phyloP scores from a whole-genome alignment of 2,888 invertebrate species.

The Macaria notata region DNA sequence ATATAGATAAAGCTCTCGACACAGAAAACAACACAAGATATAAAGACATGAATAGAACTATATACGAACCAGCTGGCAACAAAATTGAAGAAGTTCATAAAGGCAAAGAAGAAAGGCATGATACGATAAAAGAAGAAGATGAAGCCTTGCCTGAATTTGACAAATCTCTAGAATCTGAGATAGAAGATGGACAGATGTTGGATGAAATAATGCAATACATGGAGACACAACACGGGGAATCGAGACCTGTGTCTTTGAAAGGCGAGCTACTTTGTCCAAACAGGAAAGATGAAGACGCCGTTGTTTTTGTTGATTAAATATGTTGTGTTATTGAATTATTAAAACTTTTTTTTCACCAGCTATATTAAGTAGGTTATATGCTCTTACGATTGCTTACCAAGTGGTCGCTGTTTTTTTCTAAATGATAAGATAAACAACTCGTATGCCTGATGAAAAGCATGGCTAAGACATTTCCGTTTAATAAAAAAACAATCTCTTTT shows the following conservation, averaged over 20 bases:
- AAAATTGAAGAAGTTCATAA: slow-evolving; percentile 1
- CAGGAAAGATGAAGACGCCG: slow-evolving; percentile 56
- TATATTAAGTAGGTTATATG: neutral
- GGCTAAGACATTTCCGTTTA: too few relatives aligned
- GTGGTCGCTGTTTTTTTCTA: too few relatives aligned
- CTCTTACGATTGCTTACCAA: too few relatives aligned
- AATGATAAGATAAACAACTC: too few relatives aligned
- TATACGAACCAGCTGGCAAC: slow-evolving; percentile 4
- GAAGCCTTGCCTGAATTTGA: slow-evolving; percentile 4
- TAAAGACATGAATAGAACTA: slow-evolving; percentile 1
- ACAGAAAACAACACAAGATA: slow-evolving; percentile 12
- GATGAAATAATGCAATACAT: slow-evolving; percentile 11
- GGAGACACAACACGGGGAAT: slow-evolving; percentile 38
- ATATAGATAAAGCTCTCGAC: slow-evolving; percentile 30
- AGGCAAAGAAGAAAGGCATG: neutral
- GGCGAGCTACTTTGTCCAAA: slow-evolving; percentile 59
- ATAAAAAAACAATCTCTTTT: too few relatives aligned
- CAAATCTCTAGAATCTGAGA: neutral
- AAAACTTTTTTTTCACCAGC: neutral
- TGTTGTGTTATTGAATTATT: neutral
- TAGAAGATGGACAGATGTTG: slow-evolving; percentile 19
- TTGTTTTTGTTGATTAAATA: slow-evolving; percentile 56
- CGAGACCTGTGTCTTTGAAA: slow-evolving; percentile 42
- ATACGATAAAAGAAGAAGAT: slow-evolving; percentile 9
- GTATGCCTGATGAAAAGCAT: too few relatives aligned